phyloP scores from a whole-genome alignment of 2,113 vertebrate species.

The Plotosus lineatus region DNA sequence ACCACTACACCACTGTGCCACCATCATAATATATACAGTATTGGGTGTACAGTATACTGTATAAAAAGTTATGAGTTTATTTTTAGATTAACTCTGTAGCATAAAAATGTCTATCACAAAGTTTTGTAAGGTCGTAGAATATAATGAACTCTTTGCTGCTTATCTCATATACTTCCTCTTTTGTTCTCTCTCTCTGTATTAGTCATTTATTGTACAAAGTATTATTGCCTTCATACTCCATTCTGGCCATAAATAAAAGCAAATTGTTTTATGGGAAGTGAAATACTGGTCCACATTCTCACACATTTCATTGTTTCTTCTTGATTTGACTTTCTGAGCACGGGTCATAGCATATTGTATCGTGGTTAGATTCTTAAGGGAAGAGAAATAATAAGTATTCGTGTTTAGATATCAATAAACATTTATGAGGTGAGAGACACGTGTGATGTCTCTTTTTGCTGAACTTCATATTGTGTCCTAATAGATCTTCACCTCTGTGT shows the following conservation, averaged over 20 bases:
- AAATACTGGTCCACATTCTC: background rate
- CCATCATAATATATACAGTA: no score
- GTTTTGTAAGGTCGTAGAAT: background rate
- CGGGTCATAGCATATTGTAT: conserved; percentile 64
- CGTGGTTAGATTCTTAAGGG: conserved; percentile 59
- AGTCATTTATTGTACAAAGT: background rate
- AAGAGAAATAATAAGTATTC: conserved; percentile 54
- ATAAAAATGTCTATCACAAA: background rate
- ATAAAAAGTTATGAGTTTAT: background rate
- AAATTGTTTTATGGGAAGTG: background rate
- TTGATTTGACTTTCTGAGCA: conserved; percentile 54
- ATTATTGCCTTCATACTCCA: background rate
- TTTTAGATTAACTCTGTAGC: background rate
- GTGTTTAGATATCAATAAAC: conserved; percentile 75
- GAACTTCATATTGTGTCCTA: conserved; percentile 69
- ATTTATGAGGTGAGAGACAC: conserved; percentile 68
- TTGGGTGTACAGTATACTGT: background rate
- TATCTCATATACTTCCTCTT: background rate
- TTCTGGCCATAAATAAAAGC: background rate
- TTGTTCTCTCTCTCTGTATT: background rate
- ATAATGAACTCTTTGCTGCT: background rate
- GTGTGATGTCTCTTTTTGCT: conserved; percentile 60
- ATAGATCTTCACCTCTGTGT: conserved; percentile 68
- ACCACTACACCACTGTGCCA: no score
- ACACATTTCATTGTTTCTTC: background rate